Percentiles rank a stretch among this genome's conserved stretches.
phyloP scores from a whole-genome alignment of 2,113 vertebrate genomes.

The Mustela lutreola region DNA sequence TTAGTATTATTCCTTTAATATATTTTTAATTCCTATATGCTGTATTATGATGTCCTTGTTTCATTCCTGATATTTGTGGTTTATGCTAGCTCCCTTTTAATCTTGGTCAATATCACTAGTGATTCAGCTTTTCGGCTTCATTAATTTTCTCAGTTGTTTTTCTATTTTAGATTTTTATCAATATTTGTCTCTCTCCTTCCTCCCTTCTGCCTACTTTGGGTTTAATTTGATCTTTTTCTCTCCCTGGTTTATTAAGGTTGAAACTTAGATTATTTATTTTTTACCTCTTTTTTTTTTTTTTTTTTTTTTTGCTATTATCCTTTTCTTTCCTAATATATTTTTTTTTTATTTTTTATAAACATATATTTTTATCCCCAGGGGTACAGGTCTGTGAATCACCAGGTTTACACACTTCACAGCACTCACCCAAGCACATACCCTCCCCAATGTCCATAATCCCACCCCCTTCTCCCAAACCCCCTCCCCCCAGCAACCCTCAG shows the following conservation, averaged over 20 bases:
- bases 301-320: too few species aligned
- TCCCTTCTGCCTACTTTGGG: neutral
- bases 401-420: too few species aligned
- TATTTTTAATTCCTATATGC: neutral
- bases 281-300: neutral
- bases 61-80: neutral
- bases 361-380: too few species aligned
- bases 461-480: too few species aligned
- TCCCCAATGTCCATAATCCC: too few species aligned
- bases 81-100: neutral
- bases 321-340: too few species aligned
- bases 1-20: neutral
- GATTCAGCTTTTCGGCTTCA: neutral
- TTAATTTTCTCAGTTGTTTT: neutral
- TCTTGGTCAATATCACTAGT: neutral
- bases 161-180: neutral
- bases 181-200: neutral
- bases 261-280: neutral
- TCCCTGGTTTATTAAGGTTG: neutral
- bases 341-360: too few species aligned
- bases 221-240: constrained; percentile 6
- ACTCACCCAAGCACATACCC: too few species aligned
- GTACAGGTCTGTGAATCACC: too few species aligned
- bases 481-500: too few species aligned
- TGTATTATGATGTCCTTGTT: neutral